Evolutionary conservation across 2,113 vertebrate genomes (phyloP), one percentile per base, ranked within the genome.

Genomic region (Eulemur macaco): DNA sequence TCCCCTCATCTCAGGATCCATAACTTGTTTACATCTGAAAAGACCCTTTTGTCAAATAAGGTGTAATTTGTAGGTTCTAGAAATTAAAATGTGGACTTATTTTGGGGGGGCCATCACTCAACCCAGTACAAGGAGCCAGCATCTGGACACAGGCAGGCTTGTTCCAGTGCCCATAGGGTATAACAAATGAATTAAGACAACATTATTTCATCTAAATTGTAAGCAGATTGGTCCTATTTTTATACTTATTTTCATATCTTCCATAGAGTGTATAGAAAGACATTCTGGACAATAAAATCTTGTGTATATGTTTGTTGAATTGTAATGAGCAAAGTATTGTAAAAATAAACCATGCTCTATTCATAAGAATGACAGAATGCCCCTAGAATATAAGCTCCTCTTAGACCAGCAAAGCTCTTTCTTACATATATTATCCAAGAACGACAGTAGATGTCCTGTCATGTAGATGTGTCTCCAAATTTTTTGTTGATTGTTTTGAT

Each of bases 341-440:
- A 74, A 60, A 7, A 5, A 21, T 5, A 25, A 71, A 25, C 1
- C n/a, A 27, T 20, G 10, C 7, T 42, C 0, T 27, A 21, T 21
- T 1, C 11, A 10, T n/a, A 42, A n/a, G 42, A 25, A 50, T 52
- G 12, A 39, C 25, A 20, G 9, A 74, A 39, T 25, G 17, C 27
- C 7, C 31, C 34, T 25, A 6, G 10, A 11, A 5, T 4, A 6
- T 29, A 37, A 52, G 34, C 10, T 64, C 2, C 18, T 21, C 42
- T 50, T 18, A 74, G 54, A 63, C 0, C 14, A 82, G 10, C 5
- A 82, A 15, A 31, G 29, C 1, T n/a, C 21, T 71, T 58, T 25
- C 9, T 37, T 7, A 31, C 7, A 20, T 1, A 18, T 11, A 69
- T 29, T 80, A 15, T 9, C 39, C 17, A 7, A 7, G 34, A 50